These are phyloP conservation scores for Arnoldichthys spilopterus DNA, from an alignment of 2,797 vertebrate genomes.

Conservation along the genomic window DNA sequence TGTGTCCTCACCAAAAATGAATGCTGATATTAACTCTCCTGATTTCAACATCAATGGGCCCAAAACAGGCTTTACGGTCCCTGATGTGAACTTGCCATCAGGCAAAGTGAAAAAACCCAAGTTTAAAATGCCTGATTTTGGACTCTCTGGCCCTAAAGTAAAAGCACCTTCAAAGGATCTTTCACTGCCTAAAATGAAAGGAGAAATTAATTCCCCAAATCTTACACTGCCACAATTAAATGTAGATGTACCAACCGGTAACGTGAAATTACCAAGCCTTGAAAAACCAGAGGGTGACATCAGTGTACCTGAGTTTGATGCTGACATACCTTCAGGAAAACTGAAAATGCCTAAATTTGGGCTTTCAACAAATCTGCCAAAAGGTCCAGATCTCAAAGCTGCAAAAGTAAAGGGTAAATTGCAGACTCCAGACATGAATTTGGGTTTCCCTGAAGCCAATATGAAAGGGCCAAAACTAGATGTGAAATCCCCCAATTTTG, in stretches of 20 bases:
- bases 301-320: constrained; percentile 29
- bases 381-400: constrained; percentile 61
- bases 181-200: constrained; percentile 57
- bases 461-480: constrained; percentile 62
- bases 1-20: no score
- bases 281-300: constrained; percentile 27
- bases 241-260: neutral
- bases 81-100: no score
- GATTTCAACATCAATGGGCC: no score
- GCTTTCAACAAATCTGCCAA: neutral
- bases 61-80: no score
- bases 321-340: constrained; percentile 51
- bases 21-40: no score
- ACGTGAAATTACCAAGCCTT: constrained; percentile 17
- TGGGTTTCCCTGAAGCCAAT: constrained; percentile 42
- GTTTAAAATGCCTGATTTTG: no score
- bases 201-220: constrained; percentile 46
- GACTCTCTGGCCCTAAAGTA: no score
- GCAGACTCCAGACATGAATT: constrained; percentile 43
- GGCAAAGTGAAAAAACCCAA: no score
- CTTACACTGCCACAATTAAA: constrained; percentile 41
- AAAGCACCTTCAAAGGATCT: no score
- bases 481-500: constrained; percentile 58
- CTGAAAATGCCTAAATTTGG: constrained; percentile 49
- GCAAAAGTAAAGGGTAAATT: constrained; percentile 45